These are phyloP conservation scores for Cercopithecus petaurista DNA, from an alignment of 2,797 vertebrate genomes.

Conservation along the genomic window DNA sequence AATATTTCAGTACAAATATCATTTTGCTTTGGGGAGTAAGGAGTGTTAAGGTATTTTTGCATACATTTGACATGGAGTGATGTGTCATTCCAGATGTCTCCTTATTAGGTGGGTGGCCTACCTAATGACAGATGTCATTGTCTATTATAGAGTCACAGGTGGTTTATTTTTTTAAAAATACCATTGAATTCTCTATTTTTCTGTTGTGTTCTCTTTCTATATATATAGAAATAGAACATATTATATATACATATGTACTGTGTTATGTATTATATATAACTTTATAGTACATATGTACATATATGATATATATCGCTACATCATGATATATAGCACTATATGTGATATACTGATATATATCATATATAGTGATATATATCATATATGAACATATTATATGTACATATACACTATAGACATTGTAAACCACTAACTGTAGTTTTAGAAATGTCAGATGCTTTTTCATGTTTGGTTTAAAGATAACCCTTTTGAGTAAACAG, in stretches of 20 bases:
- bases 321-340: too few species aligned
- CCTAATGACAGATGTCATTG: slow-evolving; percentile 60
- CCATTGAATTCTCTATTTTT: not conserved
- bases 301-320: not conserved
- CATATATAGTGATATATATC: not conserved
- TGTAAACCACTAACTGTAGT: not conserved
- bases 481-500: not conserved
- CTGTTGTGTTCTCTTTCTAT: not conserved
- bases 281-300: not conserved
- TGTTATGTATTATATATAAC: not conserved
- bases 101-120: slow-evolving; percentile 37
- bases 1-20: not conserved
- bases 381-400: not conserved
- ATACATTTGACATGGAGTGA: slow-evolving; percentile 26
- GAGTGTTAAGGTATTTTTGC: slow-evolving; percentile 65
- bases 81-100: slow-evolving; percentile 55
- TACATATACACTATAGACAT: not conserved
- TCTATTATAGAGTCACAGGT: slow-evolving; percentile 29
- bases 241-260: not conserved
- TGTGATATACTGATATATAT: not conserved
- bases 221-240: not conserved
- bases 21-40: slow-evolving; percentile 58
- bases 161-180: not conserved
- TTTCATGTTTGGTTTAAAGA: not conserved
- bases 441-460: not conserved